Evolutionary conservation across 1,140 invertebrate species (phyloP).

Genomic region (Nephotettix cincticeps): DNA sequence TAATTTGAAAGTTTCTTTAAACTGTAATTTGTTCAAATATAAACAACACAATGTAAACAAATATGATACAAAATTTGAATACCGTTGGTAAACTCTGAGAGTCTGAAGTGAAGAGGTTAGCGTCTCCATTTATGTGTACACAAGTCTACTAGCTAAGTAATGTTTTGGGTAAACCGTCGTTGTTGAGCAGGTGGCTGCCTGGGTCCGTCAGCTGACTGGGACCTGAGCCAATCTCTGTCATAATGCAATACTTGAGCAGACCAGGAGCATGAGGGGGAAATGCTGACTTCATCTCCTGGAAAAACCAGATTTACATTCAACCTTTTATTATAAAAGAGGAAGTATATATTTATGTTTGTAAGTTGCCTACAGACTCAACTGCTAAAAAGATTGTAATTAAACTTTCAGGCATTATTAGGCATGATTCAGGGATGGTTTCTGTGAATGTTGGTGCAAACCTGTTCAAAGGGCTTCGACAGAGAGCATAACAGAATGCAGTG

Average conservation of each 20-base stretch:
- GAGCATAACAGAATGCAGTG: too few species aligned
- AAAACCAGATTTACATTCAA: background rate
- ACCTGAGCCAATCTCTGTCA: slow-evolving; percentile 74
- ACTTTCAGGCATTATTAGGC: too few species aligned
- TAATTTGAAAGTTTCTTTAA: too few species aligned
- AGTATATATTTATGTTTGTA: background rate
- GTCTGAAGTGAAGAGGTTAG: too few species aligned
- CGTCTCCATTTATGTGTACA: background rate
- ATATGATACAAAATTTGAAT: too few species aligned
- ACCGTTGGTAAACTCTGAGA: too few species aligned
- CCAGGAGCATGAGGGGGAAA: slow-evolving; percentile 44
- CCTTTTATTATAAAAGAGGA: background rate
- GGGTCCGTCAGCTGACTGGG: slow-evolving; percentile 56
- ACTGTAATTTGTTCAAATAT: too few species aligned
- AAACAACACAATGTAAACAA: too few species aligned
- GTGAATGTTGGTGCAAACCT: too few species aligned
- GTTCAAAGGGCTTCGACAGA: too few species aligned
- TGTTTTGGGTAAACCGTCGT: slow-evolving; percentile 51
- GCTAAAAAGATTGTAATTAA: too few species aligned
- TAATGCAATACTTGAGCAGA: slow-evolving; percentile 77
- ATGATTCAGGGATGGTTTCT: too few species aligned
- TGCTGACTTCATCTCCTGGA: background rate
- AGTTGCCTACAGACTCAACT: background rate
- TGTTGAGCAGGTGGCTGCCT: slow-evolving; percentile 56
- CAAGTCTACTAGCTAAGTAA: background rate